These are phyloP conservation scores for Phrynocephalus guinanensis DNA, from an alignment of 2,797 vertebrate species.

Conservation along the genomic window DNA sequence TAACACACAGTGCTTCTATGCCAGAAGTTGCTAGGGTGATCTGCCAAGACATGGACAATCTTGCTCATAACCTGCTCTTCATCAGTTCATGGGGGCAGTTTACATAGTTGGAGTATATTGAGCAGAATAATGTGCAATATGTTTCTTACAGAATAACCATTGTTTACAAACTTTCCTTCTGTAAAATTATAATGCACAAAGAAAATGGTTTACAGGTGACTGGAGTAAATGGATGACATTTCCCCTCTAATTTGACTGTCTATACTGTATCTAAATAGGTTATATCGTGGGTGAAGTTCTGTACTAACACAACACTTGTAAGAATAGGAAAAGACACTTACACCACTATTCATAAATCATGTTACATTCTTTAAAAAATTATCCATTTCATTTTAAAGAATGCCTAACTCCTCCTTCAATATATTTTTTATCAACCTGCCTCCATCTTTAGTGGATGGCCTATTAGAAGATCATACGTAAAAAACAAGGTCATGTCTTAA, in stretches of 20 bases:
- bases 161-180: neutral
- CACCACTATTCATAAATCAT: neutral
- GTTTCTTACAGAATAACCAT: too few relatives aligned
- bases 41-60: too few relatives aligned
- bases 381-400: neutral
- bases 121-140: too few relatives aligned
- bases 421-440: neutral
- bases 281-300: neutral
- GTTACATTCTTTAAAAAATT: neutral
- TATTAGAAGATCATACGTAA: neutral
- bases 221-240: neutral
- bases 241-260: too few relatives aligned
- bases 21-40: too few relatives aligned
- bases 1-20: too few relatives aligned
- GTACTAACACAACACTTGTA: neutral
- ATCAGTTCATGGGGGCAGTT: neutral
- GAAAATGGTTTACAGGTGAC: neutral
- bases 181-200: neutral
- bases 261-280: neutral
- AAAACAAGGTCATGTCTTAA: neutral
- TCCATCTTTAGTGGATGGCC: neutral
- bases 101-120: neutral
- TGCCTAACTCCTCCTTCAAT: neutral
- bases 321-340: neutral
- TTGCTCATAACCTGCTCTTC: neutral